A percentile compares a stretch with the other conserved stretches of the same genome.
Conservation (phyloP, 2,888 invertebrate genomes). For the Lasius platythorax region DNA sequence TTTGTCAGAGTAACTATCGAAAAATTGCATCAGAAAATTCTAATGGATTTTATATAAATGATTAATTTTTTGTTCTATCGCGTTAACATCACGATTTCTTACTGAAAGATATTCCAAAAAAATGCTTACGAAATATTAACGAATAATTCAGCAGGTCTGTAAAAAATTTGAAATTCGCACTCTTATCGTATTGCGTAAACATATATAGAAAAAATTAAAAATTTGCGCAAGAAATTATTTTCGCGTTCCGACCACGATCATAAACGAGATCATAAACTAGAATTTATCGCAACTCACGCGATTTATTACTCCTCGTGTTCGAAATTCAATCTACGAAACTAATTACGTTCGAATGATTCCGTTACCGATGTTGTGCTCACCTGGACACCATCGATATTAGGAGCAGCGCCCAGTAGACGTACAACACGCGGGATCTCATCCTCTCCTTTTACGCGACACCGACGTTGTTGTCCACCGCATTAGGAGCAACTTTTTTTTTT, state of each 20-base stretch:
- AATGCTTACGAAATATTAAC: background rate
- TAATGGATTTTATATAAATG: background rate
- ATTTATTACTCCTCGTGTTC: background rate
- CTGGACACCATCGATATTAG: conserved; percentile 88
- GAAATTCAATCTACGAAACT: background rate
- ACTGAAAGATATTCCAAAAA: background rate
- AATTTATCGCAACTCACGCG: background rate
- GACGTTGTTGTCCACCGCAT: conserved; percentile 16
- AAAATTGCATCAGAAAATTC: background rate
- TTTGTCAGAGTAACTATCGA: background rate
- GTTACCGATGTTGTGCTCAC: conserved; percentile 81
- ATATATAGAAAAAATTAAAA: background rate
- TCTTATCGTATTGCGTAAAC: no score
- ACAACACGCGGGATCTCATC: conserved; percentile 89
- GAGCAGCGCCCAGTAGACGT: conserved; percentile 89
- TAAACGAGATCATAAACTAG: background rate
- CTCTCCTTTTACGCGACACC: conserved; percentile 56
- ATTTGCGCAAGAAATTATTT: background rate
- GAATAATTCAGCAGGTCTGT: background rate
- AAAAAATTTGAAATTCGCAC: background rate
- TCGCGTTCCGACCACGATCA: background rate
- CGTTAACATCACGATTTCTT: background rate
- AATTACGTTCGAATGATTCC: background rate
- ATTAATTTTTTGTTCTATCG: background rate
- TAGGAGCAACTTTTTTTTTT: conserved; percentile 29